phyloP scores from a whole-genome alignment of 1,140 invertebrate species.

The Procambarus clarkii region DNA sequence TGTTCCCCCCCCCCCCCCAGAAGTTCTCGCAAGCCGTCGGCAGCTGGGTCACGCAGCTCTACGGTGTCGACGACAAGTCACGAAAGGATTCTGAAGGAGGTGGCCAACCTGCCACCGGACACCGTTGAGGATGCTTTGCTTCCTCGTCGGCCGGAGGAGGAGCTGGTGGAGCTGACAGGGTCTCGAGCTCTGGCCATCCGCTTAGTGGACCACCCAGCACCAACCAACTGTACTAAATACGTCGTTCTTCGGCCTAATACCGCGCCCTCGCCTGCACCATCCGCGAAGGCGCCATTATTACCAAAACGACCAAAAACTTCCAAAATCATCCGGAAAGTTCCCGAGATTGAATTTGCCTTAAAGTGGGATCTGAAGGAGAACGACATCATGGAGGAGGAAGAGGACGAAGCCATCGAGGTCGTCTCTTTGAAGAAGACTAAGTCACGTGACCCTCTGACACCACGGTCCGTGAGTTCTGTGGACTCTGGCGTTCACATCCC shows the following conservation, averaged over 20 bases:
- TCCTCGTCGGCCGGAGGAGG: constrained; percentile 60
- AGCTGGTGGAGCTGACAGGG: constrained; percentile 37
- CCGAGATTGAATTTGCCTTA: constrained; percentile 70
- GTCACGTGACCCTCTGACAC: constrained; percentile 42
- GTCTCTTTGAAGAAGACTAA: constrained; percentile 31
- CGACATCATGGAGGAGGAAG: constrained; percentile 58
- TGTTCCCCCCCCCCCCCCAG: too few relatives aligned
- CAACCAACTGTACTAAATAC: constrained; percentile 71
- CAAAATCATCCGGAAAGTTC: constrained; percentile 61
- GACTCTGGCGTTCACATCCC: constrained; percentile 69
- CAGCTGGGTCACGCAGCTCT: not conserved
- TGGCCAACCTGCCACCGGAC: constrained; percentile 38
- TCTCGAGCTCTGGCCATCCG: constrained; percentile 68
- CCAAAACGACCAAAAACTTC: constrained; percentile 67
- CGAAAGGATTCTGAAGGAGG: constrained; percentile 41
- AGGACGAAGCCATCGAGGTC: constrained; percentile 31
- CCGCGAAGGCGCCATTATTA: constrained; percentile 62
- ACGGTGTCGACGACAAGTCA: not conserved
- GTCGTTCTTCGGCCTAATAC: constrained; percentile 67
- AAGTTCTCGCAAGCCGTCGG: constrained; percentile 31
- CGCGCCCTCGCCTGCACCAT: constrained; percentile 54
- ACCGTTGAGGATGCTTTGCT: constrained; percentile 66
- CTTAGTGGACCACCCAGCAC: constrained; percentile 65
- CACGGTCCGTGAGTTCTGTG: constrained; percentile 64
- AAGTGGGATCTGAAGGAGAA: constrained; percentile 67